Percentiles rank a stretch among this genome's conserved stretches.
Conservation (phyloP, 1,140 invertebrate species). For the Eumeta japonica region DNA sequence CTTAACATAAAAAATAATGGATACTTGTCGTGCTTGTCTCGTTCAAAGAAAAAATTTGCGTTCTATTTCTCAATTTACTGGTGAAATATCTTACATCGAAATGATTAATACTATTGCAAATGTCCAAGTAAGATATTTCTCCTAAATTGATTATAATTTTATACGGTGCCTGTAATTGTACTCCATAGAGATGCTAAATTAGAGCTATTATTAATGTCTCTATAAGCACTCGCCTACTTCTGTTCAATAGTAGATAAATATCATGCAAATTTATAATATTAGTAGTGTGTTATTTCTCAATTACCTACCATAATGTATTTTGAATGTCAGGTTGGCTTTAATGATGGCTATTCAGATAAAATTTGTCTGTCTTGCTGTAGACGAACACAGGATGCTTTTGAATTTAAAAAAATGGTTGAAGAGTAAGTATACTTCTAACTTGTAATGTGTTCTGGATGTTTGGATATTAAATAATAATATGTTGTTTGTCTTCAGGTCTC, state of each 20-base stretch:
- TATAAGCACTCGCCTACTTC: too few species aligned
- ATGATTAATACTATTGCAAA: constrained; percentile 20
- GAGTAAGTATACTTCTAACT: constrained; percentile 18
- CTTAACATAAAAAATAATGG: constrained; percentile 14
- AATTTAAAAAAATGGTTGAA: constrained; percentile 23
- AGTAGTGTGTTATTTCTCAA: too few species aligned
- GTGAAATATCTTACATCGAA: constrained; percentile 13
- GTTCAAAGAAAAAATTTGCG: constrained; percentile 12
- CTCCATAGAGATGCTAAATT: too few species aligned
- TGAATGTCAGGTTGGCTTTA: constrained; percentile 11
- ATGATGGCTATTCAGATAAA: constrained; percentile 11
- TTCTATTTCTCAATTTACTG: constrained; percentile 12
- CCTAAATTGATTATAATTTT: constrained; percentile 5
- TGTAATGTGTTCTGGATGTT: constrained; percentile 4
- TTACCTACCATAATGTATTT: constrained; percentile 5
- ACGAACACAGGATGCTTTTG: constrained; percentile 20
- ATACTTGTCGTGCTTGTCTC: constrained; percentile 25
- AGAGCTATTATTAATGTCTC: too few species aligned
- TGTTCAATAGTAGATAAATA: too few species aligned
- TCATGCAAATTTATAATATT: too few species aligned
- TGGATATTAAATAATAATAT: background rate
- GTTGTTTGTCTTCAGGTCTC: constrained; percentile 16
- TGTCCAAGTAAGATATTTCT: constrained; percentile 18
- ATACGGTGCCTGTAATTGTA: too few species aligned
- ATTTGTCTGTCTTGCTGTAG: constrained; percentile 19